Conservation (phyloP, 2,797 vertebrate species). For the Tragopan temminckii region DNA sequence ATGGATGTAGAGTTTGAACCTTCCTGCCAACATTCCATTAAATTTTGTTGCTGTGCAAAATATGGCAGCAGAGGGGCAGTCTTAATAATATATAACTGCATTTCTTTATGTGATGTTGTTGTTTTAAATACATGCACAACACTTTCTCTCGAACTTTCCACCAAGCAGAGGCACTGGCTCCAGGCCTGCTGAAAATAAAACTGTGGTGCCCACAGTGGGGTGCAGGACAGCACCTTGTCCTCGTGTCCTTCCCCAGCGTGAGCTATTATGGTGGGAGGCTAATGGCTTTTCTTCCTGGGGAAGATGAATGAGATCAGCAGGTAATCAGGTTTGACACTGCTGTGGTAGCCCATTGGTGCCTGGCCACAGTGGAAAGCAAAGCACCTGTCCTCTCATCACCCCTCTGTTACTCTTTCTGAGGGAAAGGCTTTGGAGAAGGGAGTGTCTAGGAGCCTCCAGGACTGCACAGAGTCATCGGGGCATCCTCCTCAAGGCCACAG, state of each 20-base stretch:
- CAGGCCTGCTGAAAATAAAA: not conserved
- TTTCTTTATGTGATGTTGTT: not conserved
- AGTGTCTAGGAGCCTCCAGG: not conserved
- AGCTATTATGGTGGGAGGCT: not conserved
- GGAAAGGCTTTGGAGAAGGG: not conserved
- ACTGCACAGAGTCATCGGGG: no score
- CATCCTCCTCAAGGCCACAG: not conserved
- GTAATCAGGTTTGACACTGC: not conserved
- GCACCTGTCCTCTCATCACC: not conserved
- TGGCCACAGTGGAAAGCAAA: not conserved
- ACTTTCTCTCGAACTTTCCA: not conserved
- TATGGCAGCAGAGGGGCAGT: no score
- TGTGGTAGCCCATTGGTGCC: not conserved
- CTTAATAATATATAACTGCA: not conserved
- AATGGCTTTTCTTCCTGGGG: not conserved
- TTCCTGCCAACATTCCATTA: no score
- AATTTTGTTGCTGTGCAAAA: no score
- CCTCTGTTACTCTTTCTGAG: not conserved
- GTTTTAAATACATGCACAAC: not conserved
- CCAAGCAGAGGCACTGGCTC: not conserved
- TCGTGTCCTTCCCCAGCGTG: not conserved
- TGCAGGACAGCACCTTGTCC: fast-evolving
- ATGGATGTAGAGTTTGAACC: no score
- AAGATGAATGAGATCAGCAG: not conserved
- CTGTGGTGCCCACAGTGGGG: not conserved